phyloP scores from a whole-genome alignment of 2,113 vertebrate genomes.

The Corythaixoides concolor region DNA sequence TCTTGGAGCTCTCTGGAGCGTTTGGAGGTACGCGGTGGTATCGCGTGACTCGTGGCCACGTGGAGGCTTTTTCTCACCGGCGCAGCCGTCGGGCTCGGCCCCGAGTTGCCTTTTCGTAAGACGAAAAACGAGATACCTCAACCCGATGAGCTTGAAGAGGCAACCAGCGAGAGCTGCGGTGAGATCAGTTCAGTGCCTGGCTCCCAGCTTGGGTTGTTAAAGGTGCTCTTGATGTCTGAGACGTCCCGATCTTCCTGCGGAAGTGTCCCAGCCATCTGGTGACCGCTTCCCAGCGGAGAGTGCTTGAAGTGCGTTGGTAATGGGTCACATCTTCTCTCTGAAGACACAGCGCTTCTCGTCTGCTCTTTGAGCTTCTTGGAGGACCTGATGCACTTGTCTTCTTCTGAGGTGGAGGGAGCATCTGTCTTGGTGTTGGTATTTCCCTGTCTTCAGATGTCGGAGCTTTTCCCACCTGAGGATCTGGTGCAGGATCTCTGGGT shows the following conservation, averaged over 20 bases:
- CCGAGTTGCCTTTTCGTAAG: fast-evolving
- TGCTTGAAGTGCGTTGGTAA: no score
- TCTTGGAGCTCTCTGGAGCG: not conserved
- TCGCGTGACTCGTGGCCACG: not conserved
- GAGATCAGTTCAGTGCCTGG: not conserved
- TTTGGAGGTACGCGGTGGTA: fast-evolving
- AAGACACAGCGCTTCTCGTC: not conserved
- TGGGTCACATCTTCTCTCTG: not conserved
- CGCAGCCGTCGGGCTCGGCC: not conserved
- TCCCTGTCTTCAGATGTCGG: not conserved
- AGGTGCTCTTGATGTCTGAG: not conserved
- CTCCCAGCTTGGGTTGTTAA: not conserved
- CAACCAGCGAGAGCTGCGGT: not conserved
- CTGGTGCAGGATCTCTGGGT: not conserved
- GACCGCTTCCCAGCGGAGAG: not conserved
- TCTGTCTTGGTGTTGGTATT: not conserved
- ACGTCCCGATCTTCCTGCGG: fast-evolving
- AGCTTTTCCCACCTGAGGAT: not conserved
- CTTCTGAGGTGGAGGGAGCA: fast-evolving
- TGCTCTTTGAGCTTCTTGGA: not conserved
- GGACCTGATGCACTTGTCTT: not conserved
- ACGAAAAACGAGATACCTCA: not conserved
- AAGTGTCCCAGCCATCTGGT: not conserved
- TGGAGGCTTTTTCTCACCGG: not conserved
- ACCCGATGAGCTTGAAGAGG: not conserved